Percentiles rank a stretch among this genome's conserved stretches.
Conservation (phyloP, 2,888 invertebrate genomes). For the Lasioglossum zephyrum region DNA sequence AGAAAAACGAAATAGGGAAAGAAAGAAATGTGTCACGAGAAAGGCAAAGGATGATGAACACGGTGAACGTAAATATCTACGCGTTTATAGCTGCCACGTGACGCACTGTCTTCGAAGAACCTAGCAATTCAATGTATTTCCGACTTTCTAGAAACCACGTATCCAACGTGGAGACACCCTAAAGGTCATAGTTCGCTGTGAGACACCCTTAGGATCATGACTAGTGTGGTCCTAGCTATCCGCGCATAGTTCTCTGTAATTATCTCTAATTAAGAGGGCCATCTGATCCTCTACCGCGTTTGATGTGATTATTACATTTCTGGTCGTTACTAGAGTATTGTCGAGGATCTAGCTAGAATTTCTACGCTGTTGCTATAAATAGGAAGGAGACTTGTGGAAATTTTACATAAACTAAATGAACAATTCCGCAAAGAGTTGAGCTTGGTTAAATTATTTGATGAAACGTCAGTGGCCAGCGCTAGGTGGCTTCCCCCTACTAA, state of each 20-base stretch:
- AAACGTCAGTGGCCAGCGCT: background rate
- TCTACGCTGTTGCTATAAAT: background rate
- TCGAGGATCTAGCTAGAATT: conserved; percentile 1
- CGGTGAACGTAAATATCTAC: background rate
- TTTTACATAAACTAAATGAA: background rate
- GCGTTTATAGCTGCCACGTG: conserved; percentile 14
- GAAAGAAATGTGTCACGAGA: background rate
- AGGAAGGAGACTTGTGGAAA: background rate
- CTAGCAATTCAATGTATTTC: conserved; percentile 22
- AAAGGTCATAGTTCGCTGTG: conserved; percentile 58
- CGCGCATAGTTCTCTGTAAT: conserved; percentile 42
- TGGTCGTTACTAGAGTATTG: background rate
- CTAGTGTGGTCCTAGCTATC: conserved; percentile 25
- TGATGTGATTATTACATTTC: conserved; percentile 35
- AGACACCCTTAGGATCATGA: conserved; percentile 20
- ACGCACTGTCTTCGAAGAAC: conserved; percentile 23
- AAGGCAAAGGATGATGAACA: conserved; percentile 20
- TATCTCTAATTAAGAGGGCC: conserved; percentile 59
- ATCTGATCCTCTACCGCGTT: conserved; percentile 4
- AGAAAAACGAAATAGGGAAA: background rate
- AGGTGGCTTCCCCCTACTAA: background rate
- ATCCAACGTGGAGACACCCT: background rate
- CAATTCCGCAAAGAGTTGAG: too few species aligned
- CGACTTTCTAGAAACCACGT: conserved; percentile 34
- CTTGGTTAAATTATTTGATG: background rate